Base-by-base conservation (phyloP, 2,113 vertebrate genomes). In the Trematomus loennbergii region DNA sequence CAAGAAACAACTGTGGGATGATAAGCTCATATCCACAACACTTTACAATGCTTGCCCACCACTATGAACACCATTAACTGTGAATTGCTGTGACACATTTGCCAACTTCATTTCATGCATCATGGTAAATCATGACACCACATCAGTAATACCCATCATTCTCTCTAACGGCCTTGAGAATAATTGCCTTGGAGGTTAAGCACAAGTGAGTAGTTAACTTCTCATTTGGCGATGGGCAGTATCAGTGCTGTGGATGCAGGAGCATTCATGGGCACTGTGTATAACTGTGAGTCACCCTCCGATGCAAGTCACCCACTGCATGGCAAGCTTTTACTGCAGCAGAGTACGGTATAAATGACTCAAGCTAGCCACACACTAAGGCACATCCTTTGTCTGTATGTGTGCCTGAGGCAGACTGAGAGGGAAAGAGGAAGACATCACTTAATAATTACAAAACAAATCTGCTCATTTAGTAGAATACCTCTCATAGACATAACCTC, bases 31-130 rank as follows among this genome's bases (percentile, higher is more conserved):
- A 16, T 74, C 43, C 55, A 40, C 67, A 58, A 65, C 58, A 76
- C 67, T 36, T 60, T 46, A 50, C 49, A 55, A 69, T 48, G 62
- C 50, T 49, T 12, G 79, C 66, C 59, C 65, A 77, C 77, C 81
- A 71, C 88, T 48, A 22, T 0, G 76, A 86, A 88, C 86, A 75
- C 78, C 78, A 91, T 92, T 90, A 91, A 86, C 81, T 66, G 54
- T 33, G 72, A 92, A 89, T 81, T 73, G 83, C 88, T 85, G 87
- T 62, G 73, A 85, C 91, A 87, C 89, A 91, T 91, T 87, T 87
- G 78, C 91, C 83, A 88, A 87, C 85, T 88, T 91, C 80, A 92
- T 92, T 93, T 93, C 92, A 92, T 89, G 91, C 90, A 88, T 93
- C 91, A 91, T 40, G 88, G 87, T 92, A 63, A 88, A 93, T 92